phyloP scores from a whole-genome alignment of 2,113 vertebrate species.

The Odontesthes bonariensis region DNA sequence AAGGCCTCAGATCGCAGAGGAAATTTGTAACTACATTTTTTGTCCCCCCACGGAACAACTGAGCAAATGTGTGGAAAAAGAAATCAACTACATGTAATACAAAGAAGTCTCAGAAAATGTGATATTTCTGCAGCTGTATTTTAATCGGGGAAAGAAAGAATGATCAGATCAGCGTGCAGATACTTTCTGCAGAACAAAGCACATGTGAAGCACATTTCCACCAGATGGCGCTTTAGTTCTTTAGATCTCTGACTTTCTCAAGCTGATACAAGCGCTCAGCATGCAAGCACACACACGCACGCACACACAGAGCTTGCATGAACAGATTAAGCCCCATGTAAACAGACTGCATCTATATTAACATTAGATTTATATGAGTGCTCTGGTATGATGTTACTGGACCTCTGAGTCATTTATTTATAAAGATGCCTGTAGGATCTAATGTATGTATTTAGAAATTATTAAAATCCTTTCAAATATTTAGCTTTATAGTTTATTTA shows the following conservation, averaged over 20 bases:
- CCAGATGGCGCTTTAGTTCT: slow-evolving; percentile 85
- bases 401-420: slow-evolving; percentile 66
- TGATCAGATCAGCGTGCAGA: slow-evolving; percentile 3
- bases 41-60: background rate
- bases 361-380: slow-evolving; percentile 50
- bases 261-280: slow-evolving; percentile 12
- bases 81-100: background rate
- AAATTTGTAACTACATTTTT: background rate
- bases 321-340: slow-evolving; percentile 60
- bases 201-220: slow-evolving; percentile 40
- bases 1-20: background rate
- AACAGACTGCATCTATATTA: slow-evolving; percentile 51
- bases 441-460: slow-evolving; percentile 62
- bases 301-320: slow-evolving; percentile 10
- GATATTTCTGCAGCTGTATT: slow-evolving; percentile 11
- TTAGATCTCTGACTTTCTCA: slow-evolving; percentile 46
- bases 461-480: slow-evolving; percentile 73
- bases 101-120: background rate
- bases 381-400: slow-evolving; percentile 44
- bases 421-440: slow-evolving; percentile 47
- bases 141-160: slow-evolving; percentile 23
- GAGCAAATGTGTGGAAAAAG: background rate
- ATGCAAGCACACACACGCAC: slow-evolving; percentile 37
- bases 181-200: background rate
- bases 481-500: slow-evolving; percentile 57